Percentiles rank a stretch among this genome's conserved stretches.
phyloP scores from a whole-genome alignment of 2,888 invertebrate species.

The Drosophila hamatofila region DNA sequence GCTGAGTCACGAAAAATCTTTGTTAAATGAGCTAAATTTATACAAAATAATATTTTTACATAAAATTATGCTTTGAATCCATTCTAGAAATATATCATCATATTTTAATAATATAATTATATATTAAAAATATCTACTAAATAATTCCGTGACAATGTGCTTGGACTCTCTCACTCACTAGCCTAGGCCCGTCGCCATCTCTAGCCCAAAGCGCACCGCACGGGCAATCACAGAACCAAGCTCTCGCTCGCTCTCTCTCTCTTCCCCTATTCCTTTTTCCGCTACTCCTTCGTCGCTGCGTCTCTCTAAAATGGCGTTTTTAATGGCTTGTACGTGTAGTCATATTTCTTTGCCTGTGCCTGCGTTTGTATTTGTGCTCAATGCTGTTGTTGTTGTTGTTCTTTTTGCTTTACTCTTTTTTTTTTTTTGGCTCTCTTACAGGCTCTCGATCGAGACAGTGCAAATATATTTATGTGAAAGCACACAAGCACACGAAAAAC shows the following conservation, averaged over 20 bases:
- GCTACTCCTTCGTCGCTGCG: slow-evolving; percentile 4
- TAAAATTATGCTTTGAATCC: neutral
- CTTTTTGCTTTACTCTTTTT: slow-evolving; percentile 18
- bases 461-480: slow-evolving; percentile 77
- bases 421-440: slow-evolving; percentile 44
- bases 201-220: slow-evolving; percentile 26
- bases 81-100: neutral
- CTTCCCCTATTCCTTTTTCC: slow-evolving; percentile 13
- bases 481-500: slow-evolving; percentile 69
- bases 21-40: neutral
- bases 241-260: slow-evolving; percentile 15
- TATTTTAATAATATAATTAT: neutral
- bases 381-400: neutral
- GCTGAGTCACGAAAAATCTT: neutral
- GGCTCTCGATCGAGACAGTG: slow-evolving; percentile 52
- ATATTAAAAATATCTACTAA: neutral
- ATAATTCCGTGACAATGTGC: neutral
- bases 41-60: neutral
- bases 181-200: neutral
- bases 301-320: slow-evolving; percentile 71
- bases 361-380: slow-evolving; percentile 14
- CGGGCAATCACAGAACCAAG: slow-evolving; percentile 64
- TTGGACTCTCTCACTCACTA: neutral
- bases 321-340: slow-evolving; percentile 79
- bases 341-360: slow-evolving; percentile 69